Percentiles rank a stretch among this genome's conserved stretches.
Conservation (phyloP, 2,888 invertebrate species). For the Sialis lutaria region DNA sequence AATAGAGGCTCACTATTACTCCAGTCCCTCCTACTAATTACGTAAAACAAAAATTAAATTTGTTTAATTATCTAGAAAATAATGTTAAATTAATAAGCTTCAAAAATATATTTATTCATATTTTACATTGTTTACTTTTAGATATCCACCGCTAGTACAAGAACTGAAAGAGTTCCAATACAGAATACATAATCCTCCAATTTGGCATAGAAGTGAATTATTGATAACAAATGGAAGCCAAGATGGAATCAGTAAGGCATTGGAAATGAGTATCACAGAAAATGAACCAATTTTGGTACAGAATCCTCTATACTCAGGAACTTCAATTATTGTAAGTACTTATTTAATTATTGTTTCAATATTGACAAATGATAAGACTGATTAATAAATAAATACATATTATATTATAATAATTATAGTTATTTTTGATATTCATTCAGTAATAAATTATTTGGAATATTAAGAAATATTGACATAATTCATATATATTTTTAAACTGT, state of each 20-base stretch:
- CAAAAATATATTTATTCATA: not conserved
- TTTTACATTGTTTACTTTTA: constrained; percentile 14
- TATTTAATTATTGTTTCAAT: no score
- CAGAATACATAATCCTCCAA: constrained; percentile 45
- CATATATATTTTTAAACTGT: no score
- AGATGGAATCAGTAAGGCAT: constrained; percentile 56
- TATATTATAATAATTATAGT: no score
- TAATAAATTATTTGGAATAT: no score
- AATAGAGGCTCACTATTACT: no score
- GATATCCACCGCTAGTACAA: constrained; percentile 36
- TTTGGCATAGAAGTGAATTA: constrained; percentile 39
- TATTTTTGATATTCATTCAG: no score
- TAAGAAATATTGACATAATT: no score
- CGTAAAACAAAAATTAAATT: no score
- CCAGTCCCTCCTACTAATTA: no score
- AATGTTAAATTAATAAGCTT: not conserved
- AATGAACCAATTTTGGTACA: constrained; percentile 55
- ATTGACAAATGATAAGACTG: no score
- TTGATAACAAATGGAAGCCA: constrained; percentile 59
- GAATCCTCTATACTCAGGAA: constrained; percentile 53
- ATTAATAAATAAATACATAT: no score
- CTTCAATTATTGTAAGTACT: constrained; percentile 42
- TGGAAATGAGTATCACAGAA: constrained; percentile 50
- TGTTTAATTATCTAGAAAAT: no score
- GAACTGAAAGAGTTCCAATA: constrained; percentile 44